Evolutionary conservation across 2,888 invertebrate genomes (phyloP), one percentile per base, ranked within the genome.

Genomic region (Athalia rosae): DNA sequence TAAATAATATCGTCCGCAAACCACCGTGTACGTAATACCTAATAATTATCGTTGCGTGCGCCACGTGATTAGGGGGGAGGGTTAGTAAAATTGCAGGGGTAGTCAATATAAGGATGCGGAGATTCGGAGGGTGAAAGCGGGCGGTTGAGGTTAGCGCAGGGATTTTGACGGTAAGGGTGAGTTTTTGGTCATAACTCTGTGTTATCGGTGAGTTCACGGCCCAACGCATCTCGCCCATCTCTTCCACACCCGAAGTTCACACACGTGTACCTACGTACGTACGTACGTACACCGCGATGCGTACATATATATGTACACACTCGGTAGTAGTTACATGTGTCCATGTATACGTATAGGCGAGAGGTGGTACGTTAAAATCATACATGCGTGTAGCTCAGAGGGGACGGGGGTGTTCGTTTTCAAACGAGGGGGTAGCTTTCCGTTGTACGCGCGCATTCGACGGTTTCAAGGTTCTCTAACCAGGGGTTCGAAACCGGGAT

Each of bases 181-280:
- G 63, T 76, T 79, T 80, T 76, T 80, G 67, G 80, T 82, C 85
- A 87, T 88, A 88, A 88, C 87, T 88, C 85, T 87, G 86, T 85
- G 87, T 88, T 88, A 88, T 88, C 88, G 85, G 85, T 82, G 84
- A 85, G 86, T 88, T 88, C 87, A 88, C 88, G 87, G 88, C 79
- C 88, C 85, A 88, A 86, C 85, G 88, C 87, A 81, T 85, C 84
- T 81, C 83, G 82, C 80, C 80, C 81, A 56, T 67, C 47, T 53
- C 9, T 28, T 64, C 13, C 45, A 45, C 47, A 47, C 64, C 47
- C 15, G 64, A 59, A 59, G n/a, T 63, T 64, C 9, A 3, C 4
- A 13, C 15, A 66, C 9, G 13, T 4, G 28, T n/a, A n/a, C n/a
- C n/a, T n/a, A n/a, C n/a, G n/a, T n/a, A n/a, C n/a, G n/a, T n/a